Percentiles rank a stretch among this genome's conserved stretches.
Conservation (phyloP, 2,797 vertebrate species). For the Chrosomus eos region DNA sequence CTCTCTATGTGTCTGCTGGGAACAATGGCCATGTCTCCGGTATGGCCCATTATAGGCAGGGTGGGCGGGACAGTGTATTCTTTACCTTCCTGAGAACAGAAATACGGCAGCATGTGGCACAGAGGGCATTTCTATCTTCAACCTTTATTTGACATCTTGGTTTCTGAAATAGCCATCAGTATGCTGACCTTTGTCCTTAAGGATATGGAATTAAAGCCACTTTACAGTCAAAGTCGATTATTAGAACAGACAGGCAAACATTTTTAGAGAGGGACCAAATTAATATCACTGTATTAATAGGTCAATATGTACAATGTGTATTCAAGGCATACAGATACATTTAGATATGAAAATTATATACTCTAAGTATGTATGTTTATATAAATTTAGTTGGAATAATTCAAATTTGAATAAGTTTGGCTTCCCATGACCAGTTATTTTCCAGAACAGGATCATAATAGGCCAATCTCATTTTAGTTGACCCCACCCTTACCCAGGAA, state of each 20-base stretch:
- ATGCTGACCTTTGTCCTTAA: not conserved
- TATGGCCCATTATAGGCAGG: constrained; percentile 36
- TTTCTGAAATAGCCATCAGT: constrained; percentile 22
- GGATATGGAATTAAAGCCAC: constrained; percentile 1
- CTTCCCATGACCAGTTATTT: not conserved
- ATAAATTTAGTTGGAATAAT: not conserved
- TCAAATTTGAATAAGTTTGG: not conserved
- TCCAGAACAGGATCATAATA: not conserved
- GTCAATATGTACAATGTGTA: not conserved
- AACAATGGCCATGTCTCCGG: constrained; percentile 61
- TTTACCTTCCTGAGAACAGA: constrained; percentile 59
- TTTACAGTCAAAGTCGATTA: not conserved
- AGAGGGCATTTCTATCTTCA: constrained; percentile 42
- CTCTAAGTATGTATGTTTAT: not conserved
- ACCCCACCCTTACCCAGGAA: not conserved
- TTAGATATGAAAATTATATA: not conserved
- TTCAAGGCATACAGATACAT: not conserved
- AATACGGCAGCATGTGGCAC: constrained; percentile 47
- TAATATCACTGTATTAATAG: not conserved
- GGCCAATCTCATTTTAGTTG: not conserved
- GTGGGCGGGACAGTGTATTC: constrained; percentile 53
- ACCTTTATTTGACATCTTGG: constrained; percentile 21
- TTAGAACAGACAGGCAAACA: not conserved
- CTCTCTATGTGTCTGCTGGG: constrained; percentile 48
- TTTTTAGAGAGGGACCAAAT: not conserved